Evolutionary conservation across 2,113 vertebrate genomes (phyloP), one percentile per base, ranked within the genome.

Genomic region (Phocoena phocoena): DNA sequence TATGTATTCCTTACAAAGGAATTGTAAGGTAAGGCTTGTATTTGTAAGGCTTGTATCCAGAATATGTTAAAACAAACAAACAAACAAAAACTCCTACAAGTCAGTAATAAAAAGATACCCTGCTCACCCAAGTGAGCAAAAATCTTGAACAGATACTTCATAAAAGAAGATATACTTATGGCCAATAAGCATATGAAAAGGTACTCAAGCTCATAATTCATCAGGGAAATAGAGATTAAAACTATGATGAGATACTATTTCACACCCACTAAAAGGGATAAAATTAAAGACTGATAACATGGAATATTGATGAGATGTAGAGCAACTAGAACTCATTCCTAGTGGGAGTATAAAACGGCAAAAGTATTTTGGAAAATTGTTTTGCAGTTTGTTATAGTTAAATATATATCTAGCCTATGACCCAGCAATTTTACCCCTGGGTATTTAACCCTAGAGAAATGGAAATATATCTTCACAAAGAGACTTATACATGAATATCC

Each of bases 151-250:
- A 96, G 63, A 73, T 33, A 41, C 55, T 94, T 90, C 4, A 50
- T 83, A 80, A 84, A 67, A 82, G 68, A 68, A 82, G 28, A 68
- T 73, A 2, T 79, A 21, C 23, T 94, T 28, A 53, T 73, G 67
- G 23, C 38, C 70, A 47, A 0, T 76, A 74, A 90, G 13, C 62
- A 92, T 62, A 20, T 79, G 47, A 86, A 95, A 93, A 89, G 68
- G 18, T 44, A 5, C 36, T 70, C 31, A 93, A 73, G 28, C 28
- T 96, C 58, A 21, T 80, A 96, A 44, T 25, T 81, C 12, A 88
- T 70, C n/a, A 74, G 28, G 26, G n/a, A 95, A 94, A 71, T 79
- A 77, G 67, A 84, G 95, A 93, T 80, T 84, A 90, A 90, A 94
- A 88, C 80, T 60, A 84, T 15, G 60, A 28, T 83, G 74, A 93